Conservation (phyloP, 2,797 vertebrate species). For the Neomorphus geoffroyi region DNA sequence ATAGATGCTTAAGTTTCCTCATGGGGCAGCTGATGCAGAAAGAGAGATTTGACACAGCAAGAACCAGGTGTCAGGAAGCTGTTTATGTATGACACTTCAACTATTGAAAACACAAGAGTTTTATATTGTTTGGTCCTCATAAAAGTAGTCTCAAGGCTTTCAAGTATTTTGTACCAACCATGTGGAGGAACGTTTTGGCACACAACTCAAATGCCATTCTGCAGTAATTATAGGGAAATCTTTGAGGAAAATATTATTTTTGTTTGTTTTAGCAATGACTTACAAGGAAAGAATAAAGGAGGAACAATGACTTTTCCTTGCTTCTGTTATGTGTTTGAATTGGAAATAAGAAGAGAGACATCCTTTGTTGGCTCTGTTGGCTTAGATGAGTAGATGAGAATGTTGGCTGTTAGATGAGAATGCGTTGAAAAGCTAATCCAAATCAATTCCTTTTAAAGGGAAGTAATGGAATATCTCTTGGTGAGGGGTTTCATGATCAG, state of each 20-base stretch:
- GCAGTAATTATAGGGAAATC: not conserved
- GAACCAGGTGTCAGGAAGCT: not conserved
- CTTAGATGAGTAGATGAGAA: not conserved
- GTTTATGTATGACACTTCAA: not conserved
- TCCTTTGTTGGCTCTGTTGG: not conserved
- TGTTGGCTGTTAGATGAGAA: not conserved
- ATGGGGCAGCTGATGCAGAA: not conserved
- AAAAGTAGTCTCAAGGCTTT: not conserved
- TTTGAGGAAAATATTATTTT: not conserved
- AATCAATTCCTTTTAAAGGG: not conserved
- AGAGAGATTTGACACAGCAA: not conserved
- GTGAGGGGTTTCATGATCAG: not conserved
- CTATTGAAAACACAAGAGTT: not conserved
- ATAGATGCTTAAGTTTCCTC: not conserved
- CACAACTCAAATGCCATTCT: not conserved
- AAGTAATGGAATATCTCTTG: not conserved
- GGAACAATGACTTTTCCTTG: not conserved
- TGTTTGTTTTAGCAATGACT: not conserved
- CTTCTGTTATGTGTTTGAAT: not conserved
- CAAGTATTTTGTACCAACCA: not conserved
- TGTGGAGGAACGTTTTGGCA: not conserved
- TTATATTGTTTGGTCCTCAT: not conserved
- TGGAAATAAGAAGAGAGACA: not conserved
- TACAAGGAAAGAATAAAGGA: not conserved
- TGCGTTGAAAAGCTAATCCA: not conserved